These are phyloP conservation scores for Drosophila acutilabella DNA, from an alignment of 2,888 invertebrate species.

Conservation along the genomic window DNA sequence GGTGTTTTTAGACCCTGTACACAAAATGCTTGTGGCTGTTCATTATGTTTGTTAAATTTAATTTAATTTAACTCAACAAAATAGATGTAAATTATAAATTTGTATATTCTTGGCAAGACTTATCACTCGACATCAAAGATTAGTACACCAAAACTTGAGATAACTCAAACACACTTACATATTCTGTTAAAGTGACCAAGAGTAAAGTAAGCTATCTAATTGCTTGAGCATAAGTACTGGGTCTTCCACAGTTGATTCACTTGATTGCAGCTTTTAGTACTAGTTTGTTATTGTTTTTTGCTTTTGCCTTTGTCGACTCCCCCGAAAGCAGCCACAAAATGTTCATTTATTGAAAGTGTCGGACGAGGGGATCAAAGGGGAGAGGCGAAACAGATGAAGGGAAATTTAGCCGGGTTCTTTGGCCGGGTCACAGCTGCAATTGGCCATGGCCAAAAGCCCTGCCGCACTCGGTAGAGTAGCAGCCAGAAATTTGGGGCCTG, in stretches of 20 bases:
- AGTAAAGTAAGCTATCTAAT: no score
- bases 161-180: no score
- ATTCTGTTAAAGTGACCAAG: no score
- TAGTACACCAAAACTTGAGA: no score
- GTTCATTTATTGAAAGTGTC: conserved; percentile 59
- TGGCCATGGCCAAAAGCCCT: conserved; percentile 58
- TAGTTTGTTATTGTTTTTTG: neutral
- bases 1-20: conserved; percentile 38
- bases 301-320: conserved; percentile 20
- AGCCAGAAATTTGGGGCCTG: conserved; percentile 13
- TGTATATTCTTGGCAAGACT: no score
- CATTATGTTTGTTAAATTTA: neutral
- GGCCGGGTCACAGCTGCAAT: conserved; percentile 64
- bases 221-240: neutral
- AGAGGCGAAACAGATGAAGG: neutral
- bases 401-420: neutral
- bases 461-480: conserved; percentile 16
- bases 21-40: neutral
- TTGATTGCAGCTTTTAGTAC: neutral
- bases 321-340: conserved; percentile 56
- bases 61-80: no score
- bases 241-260: neutral
- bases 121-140: no score
- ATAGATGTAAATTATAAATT: no score
- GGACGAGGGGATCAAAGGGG: neutral